These are phyloP conservation scores for Plusia festucae DNA, from an alignment of 2,888 invertebrate species.

Conservation along the genomic window DNA sequence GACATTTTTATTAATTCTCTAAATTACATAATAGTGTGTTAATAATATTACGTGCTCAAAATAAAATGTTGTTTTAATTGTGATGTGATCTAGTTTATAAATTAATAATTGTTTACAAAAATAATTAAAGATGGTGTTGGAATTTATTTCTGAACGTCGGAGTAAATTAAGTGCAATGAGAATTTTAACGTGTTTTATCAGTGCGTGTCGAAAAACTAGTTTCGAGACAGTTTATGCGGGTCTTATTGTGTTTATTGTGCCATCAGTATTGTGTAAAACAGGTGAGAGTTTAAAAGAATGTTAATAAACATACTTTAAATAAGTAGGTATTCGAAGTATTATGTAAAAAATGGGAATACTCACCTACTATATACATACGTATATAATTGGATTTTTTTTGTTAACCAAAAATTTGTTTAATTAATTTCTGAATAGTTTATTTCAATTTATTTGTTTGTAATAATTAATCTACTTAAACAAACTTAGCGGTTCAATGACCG, in stretches of 20 bases:
- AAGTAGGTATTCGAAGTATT: not conserved
- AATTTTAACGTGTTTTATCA: conserved; percentile 63
- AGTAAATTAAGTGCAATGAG: conserved; percentile 44
- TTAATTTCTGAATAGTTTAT: no score
- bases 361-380: no score
- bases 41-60: not conserved
- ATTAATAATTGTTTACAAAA: not conserved
- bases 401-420: no score
- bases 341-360: not conserved
- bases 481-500: no score
- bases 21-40: not conserved
- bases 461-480: no score
- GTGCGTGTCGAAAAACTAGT: conserved; percentile 68
- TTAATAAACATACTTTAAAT: not conserved
- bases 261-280: conserved; percentile 75
- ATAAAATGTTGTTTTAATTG: not conserved
- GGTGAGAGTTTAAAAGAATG: conserved; percentile 62
- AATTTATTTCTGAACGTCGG: conserved; percentile 16
- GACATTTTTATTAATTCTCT: not conserved
- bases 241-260: conserved; percentile 75
- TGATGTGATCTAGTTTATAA: conserved; percentile 20
- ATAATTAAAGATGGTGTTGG: conserved; percentile 34
- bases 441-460: no score
- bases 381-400: no score
- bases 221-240: conserved; percentile 76